Evolutionary conservation across 2,113 vertebrate species (phyloP).

Genomic region (Elephas maximus): DNA sequence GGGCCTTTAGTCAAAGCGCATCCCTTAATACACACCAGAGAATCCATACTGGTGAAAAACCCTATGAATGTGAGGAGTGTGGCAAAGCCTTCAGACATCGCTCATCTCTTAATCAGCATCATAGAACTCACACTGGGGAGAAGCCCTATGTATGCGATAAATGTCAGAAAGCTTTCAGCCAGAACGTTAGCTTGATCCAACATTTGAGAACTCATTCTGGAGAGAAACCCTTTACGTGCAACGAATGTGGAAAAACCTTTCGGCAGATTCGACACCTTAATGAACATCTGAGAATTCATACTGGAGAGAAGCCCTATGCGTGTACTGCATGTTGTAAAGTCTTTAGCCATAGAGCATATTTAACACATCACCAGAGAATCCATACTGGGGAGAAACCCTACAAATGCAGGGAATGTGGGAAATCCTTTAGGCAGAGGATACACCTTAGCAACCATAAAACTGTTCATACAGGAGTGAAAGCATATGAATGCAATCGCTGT

Average conservation of each 20-base stretch:
- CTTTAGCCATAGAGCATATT: slow-evolving; percentile 81
- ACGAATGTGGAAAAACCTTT: slow-evolving; percentile 83
- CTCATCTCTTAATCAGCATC: slow-evolving; percentile 82
- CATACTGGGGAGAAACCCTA: slow-evolving; percentile 84
- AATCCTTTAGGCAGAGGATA: slow-evolving; percentile 82
- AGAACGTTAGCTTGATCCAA: slow-evolving; percentile 82
- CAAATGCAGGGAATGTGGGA: slow-evolving; percentile 83
- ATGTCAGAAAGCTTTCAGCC: slow-evolving; percentile 83
- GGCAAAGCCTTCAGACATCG: slow-evolving; percentile 82
- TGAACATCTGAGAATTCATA: slow-evolving; percentile 83
- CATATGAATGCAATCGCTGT: slow-evolving; percentile 79
- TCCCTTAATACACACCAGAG: slow-evolving; percentile 87
- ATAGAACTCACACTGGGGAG: slow-evolving; percentile 82
- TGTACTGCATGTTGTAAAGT: slow-evolving; percentile 81
- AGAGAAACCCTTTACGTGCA: slow-evolving; percentile 82
- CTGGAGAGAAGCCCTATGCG: slow-evolving; percentile 81
- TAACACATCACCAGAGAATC: slow-evolving; percentile 82
- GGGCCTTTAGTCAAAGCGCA: slow-evolving; percentile 88
- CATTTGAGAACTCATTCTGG: slow-evolving; percentile 83
- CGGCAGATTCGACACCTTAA: slow-evolving; percentile 79
- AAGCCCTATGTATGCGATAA: slow-evolving; percentile 78
- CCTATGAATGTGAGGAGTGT: slow-evolving; percentile 80
- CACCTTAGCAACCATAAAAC: slow-evolving; percentile 83
- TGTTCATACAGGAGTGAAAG: slow-evolving; percentile 82
- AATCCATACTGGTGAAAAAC: slow-evolving; percentile 86